Evolutionary conservation across 2,113 vertebrate species (phyloP).

Genomic region (Cochlearius cochlearius): DNA sequence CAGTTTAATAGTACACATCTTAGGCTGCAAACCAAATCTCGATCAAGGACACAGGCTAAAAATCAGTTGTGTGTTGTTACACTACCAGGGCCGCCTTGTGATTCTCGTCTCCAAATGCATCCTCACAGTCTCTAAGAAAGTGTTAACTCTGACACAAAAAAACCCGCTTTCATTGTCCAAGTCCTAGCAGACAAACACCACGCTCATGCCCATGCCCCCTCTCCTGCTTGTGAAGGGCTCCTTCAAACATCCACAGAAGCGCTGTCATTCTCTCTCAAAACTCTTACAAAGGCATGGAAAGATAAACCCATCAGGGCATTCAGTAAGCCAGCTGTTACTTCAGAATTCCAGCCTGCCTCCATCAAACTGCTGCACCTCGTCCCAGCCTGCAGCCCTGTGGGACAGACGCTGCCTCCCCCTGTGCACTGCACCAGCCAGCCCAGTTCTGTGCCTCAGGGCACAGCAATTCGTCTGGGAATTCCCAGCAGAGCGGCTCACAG

Average conservation of each 20-base stretch:
- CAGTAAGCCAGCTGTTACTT: background rate
- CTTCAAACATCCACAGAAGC: background rate
- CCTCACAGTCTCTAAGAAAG: background rate
- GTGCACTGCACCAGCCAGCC: background rate
- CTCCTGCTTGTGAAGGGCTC: background rate
- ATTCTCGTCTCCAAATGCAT: background rate
- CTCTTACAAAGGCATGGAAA: background rate
- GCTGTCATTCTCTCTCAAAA: background rate
- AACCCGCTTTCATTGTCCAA: fast-evolving
- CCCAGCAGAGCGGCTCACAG: background rate
- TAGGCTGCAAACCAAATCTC: background rate
- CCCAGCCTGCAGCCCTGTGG: background rate
- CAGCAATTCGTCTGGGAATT: background rate
- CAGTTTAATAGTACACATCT: background rate
- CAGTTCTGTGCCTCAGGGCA: background rate
- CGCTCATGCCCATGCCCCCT: fast-evolving
- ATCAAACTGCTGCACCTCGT: fast-evolving
- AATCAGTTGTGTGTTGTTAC: background rate
- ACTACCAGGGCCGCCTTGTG: background rate
- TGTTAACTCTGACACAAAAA: background rate
- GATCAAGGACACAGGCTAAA: background rate
- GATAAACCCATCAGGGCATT: background rate
- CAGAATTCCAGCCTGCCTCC: background rate
- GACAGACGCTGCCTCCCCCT: background rate
- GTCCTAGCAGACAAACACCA: background rate